Base-by-base conservation (phyloP, 2,888 invertebrate genomes). In the Mamestra brassicae region DNA sequence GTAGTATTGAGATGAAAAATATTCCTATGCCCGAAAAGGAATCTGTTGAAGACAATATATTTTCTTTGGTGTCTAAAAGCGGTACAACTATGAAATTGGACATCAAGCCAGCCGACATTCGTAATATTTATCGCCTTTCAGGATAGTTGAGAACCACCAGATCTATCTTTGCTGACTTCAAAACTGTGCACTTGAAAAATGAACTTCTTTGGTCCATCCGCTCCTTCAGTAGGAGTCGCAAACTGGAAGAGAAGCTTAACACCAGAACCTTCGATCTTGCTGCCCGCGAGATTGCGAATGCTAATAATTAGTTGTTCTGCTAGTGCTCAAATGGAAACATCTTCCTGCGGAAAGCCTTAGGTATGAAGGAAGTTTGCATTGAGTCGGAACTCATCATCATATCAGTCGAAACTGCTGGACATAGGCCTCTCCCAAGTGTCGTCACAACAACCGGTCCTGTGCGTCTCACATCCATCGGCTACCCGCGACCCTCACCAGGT, bases 1-100 rank as follows among this genome's bases (percentile, higher is more conserved):
- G n/a, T n/a, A 26, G n/a, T 62, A 42, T 62, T 42, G 26, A 62
- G 61, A 61, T 61, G 0, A n/a, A n/a, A 42, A 61, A 61, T 42
- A 7, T 42, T 3, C 42, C 42, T 7, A 45, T 42, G 42, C 4
- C 26, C 13, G 42, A 45, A 45, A 45, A 45, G 0, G 42, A 45
- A 62, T 62, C 26, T 45, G n/a, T 15, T 13, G 8, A 45, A 11
- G 62, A 45, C 26, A 26, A 45, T 62, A 1, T n/a, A n/a, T n/a
- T 8, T 62, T 8, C 42, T 4, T 26, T 62, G 17, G 8, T 62
- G 7, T 26, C 42, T 13, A 62, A 62, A 4, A 7, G 42, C 7
- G 42, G 61, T 15, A 8, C 42, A 26, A 13, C 45, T 10, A 10
- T 63, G 45, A 4, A 63, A 5, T 6, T 47, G 45, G 63, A 47